Base-by-base conservation (phyloP, 2,888 invertebrate genomes). In the Lampropteryx suffumata region DNA sequence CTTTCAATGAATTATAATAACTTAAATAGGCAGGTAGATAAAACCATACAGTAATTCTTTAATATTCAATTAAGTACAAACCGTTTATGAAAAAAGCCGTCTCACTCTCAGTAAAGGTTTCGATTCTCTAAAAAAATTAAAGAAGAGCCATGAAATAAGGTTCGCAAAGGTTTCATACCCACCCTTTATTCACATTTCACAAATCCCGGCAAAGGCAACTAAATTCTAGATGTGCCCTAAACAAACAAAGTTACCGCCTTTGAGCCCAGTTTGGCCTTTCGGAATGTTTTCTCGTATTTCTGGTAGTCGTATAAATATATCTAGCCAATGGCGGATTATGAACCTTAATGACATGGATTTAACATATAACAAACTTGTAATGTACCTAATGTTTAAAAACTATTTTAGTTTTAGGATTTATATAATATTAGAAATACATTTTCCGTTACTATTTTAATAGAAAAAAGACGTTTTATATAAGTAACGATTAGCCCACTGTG, bases 191-290 rank as follows among this genome's bases (percentile, higher is more conserved):
- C n/a, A n/a, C n/a, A n/a, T n/a, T 44, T 44, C 46, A 52, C 26
- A 55, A 61, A 54, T 55, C 50, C 52, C 48, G 24, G 8, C 29
- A 41, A 54, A 55, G 57, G 35, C 43, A 44, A 51, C 34, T 49
- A 53, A 57, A 35, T 55, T 53, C 37, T 55, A 52, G 50, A 51
- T 42, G 51, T 55, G 46, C 32, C 46, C 50, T 45, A 50, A 47
- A 55, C 50, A 56, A 52, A 57, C 60, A 54, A 54, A 57, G 53
- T 50, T 54, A 43, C 50, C 41, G 50, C 45, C 54, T 55, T 50
- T 45, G 48, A 54, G 50, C 45, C 48, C 37, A 2, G 29, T 42
- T 44, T 35, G 47, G 26, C 37, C 43, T 36, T 52, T 50, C 17
- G 13, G 8, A 29, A 50, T 42, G 37, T 47, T 42, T 44, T 53